Percentiles rank a stretch among this genome's conserved stretches.
Evolutionary conservation across 2,113 vertebrate species (phyloP).

Genomic region (Rhineura floridana): DNA sequence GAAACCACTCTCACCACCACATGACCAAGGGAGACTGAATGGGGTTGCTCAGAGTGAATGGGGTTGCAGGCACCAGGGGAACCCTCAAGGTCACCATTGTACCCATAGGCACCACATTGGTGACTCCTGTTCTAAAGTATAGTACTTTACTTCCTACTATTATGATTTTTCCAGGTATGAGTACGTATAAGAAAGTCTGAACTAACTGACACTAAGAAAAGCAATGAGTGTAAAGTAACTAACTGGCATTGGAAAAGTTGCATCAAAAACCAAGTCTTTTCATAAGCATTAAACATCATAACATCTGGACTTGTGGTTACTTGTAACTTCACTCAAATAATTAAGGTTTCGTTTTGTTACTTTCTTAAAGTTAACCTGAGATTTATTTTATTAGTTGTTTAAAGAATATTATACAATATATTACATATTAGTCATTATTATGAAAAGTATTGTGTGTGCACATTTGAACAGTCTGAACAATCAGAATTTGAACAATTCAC

Average conservation of each 20-base stretch:
- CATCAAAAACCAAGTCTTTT: not conserved
- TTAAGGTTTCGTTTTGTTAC: not conserved
- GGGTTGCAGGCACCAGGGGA: no score
- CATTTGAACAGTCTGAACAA: not conserved
- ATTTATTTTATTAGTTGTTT: not conserved
- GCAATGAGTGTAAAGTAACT: not conserved
- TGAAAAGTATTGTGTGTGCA: not conserved
- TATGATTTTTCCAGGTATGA: no score
- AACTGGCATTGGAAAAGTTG: not conserved
- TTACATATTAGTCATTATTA: constrained; percentile 1
- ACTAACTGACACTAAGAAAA: not conserved
- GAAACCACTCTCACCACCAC: no score
- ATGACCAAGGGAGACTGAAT: no score
- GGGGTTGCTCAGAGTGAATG: no score
- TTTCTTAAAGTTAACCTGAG: not conserved
- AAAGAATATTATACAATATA: not conserved
- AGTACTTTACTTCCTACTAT: not conserved
- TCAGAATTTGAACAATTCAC: not conserved
- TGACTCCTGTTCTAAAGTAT: no score
- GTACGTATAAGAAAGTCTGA: no score
- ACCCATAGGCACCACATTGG: no score
- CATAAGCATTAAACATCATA: not conserved
- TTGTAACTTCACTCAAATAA: constrained; percentile 5
- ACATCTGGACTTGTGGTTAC: not conserved
- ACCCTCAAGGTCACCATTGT: no score